Evolutionary conservation across 2,888 invertebrate species (phyloP).

Genomic region (Dioctria rufipes): DNA sequence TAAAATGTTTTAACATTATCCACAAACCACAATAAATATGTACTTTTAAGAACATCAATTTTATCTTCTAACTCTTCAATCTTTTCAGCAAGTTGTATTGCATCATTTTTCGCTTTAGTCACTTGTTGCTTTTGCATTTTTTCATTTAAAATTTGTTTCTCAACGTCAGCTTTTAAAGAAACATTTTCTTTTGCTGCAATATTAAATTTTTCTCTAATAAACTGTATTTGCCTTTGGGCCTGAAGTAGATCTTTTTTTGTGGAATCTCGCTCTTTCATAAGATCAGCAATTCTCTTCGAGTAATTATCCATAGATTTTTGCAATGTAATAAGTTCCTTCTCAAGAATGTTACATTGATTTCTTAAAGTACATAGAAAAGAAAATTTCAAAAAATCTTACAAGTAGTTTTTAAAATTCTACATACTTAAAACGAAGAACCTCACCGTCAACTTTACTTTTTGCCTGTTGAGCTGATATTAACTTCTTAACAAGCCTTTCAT

Average conservation of each 20-base stretch:
- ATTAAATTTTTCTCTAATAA: slow-evolving; percentile 64
- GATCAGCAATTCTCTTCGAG: slow-evolving; percentile 66
- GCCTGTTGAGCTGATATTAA: slow-evolving; percentile 65
- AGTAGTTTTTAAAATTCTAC: not conserved
- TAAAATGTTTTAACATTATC: not conserved
- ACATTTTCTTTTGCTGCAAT: slow-evolving; percentile 68
- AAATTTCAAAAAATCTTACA: slow-evolving; percentile 21
- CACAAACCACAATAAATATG: slow-evolving; percentile 3
- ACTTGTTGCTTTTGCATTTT: slow-evolving; percentile 66
- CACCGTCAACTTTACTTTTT: slow-evolving; percentile 59
- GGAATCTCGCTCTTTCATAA: slow-evolving; percentile 68
- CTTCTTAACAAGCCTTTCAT: slow-evolving; percentile 67
- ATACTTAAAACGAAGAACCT: slow-evolving; percentile 52
- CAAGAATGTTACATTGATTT: slow-evolving; percentile 49
- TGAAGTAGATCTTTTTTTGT: slow-evolving; percentile 66
- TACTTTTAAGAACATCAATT: slow-evolving; percentile 67
- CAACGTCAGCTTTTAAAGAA: slow-evolving; percentile 66
- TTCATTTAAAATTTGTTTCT: slow-evolving; percentile 63
- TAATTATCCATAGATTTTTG: slow-evolving; percentile 61
- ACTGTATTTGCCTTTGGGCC: slow-evolving; percentile 63
- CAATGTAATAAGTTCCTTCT: slow-evolving; percentile 55
- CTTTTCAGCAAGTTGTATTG: slow-evolving; percentile 67
- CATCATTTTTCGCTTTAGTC: slow-evolving; percentile 65
- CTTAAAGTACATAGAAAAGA: slow-evolving; percentile 7
- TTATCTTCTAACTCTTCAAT: slow-evolving; percentile 68